A percentile compares a stretch with the other conserved stretches of the same genome.
These are phyloP conservation scores for Gasterosteus nipponicus DNA, from an alignment of 2,113 vertebrate genomes.

Conservation along the genomic window DNA sequence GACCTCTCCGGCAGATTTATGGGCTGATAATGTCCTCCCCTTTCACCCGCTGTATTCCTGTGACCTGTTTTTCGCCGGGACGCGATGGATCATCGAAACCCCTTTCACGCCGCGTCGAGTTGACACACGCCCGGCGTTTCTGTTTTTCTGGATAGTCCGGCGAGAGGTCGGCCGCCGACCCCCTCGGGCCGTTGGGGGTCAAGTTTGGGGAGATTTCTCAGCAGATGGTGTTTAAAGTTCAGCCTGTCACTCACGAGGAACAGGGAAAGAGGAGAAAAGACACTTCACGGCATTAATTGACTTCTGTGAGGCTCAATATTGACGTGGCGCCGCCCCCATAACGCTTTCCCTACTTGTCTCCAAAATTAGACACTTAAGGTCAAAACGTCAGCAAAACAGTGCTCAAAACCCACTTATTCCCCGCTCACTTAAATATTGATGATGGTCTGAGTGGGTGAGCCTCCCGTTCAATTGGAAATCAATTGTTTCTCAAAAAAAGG, in stretches of 20 bases:
- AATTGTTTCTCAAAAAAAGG: conserved; percentile 47
- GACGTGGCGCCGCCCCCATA: conserved; percentile 27
- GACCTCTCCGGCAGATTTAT: conserved; percentile 65
- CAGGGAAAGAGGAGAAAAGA: conserved; percentile 63
- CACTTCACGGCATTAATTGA: conserved; percentile 71
- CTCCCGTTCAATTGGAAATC: conserved; percentile 65
- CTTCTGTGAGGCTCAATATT: conserved; percentile 62
- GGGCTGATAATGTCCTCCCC: conserved; percentile 58
- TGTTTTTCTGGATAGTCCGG: conserved; percentile 28
- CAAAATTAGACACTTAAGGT: conserved; percentile 73
- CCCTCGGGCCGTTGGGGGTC: conserved; percentile 63
- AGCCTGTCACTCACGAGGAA: conserved; percentile 69
- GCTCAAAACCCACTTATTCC: conserved; percentile 73
- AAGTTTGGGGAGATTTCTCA: conserved; percentile 76
- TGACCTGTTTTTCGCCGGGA: no score
- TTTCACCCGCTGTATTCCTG: conserved; percentile 33
- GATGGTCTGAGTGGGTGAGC: conserved; percentile 56
- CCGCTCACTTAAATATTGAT: conserved; percentile 74
- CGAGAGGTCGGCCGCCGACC: conserved; percentile 47
- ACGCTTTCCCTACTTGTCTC: conserved; percentile 23
- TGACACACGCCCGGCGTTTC: conserved; percentile 41
- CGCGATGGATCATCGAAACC: conserved; percentile 30
- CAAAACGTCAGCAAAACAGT: conserved; percentile 70
- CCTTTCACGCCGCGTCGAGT: conserved; percentile 41
- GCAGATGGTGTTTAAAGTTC: conserved; percentile 77